phyloP scores from a whole-genome alignment of 2,797 vertebrate species.

The Crocidura indochinensis region DNA sequence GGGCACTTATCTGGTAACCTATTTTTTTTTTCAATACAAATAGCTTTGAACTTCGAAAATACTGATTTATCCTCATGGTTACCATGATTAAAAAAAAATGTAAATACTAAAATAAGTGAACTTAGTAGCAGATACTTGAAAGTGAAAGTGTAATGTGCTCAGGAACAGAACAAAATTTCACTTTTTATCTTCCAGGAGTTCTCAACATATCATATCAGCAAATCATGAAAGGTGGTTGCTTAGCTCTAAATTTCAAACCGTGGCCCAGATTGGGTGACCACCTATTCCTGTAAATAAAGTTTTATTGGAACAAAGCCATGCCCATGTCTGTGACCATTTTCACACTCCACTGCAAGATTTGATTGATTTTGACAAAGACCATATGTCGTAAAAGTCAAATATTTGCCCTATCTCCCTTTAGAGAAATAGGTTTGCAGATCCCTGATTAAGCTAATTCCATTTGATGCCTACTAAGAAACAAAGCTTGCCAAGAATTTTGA shows the following conservation, averaged over 20 bases:
- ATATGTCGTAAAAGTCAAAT: not conserved
- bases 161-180: not conserved
- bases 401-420: not conserved
- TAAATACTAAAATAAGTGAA: not conserved
- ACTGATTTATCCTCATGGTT: not conserved
- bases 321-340: conserved; percentile 10
- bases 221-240: not conserved
- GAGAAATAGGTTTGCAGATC: conserved; percentile 8
- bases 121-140: not conserved
- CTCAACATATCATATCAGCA: conserved; percentile 1
- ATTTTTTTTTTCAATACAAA: not conserved
- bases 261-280: not conserved
- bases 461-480: not conserved
- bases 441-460: not conserved
- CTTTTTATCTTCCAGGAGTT: not conserved
- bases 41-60: not conserved
- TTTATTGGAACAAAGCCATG: not conserved
- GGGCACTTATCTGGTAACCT: not conserved
- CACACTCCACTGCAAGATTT: not conserved
- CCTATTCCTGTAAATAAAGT: conserved; percentile 48
- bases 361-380: not conserved
- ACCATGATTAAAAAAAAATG: not conserved
- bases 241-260: not conserved
- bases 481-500: conserved; percentile 3
- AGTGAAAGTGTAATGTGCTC: not conserved